Conservation (phyloP, 2,113 vertebrate genomes). For the Rhizomys pruinosus region DNA sequence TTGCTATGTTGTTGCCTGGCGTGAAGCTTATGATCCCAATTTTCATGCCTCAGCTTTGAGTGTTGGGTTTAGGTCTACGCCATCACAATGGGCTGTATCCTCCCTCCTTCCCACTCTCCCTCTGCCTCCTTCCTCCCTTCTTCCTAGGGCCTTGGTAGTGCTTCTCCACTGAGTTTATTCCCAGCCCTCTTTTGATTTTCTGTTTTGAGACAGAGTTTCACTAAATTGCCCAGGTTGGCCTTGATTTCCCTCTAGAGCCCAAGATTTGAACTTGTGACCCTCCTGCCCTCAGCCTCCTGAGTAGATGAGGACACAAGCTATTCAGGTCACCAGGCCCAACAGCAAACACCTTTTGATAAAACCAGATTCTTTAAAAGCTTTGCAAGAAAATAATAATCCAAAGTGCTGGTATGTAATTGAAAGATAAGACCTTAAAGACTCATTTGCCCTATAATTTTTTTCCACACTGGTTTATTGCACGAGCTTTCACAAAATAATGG, state of each 20-base stretch:
- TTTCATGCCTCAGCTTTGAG: not conserved
- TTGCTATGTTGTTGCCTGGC: not conserved
- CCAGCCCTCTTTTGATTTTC: not conserved
- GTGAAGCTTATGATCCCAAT: not conserved
- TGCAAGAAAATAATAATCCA: constrained; percentile 44
- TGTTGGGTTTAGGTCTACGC: not conserved
- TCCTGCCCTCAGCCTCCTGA: not conserved
- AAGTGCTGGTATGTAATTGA: not conserved
- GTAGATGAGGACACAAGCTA: not conserved
- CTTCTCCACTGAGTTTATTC: too few species aligned
- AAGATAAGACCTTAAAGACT: not conserved
- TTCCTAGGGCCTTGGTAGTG: not conserved
- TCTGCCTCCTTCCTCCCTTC: not conserved
- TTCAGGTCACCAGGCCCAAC: not conserved
- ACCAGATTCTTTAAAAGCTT: not conserved
- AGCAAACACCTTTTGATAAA: not conserved
- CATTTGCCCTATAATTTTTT: not conserved
- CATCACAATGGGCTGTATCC: too few species aligned
- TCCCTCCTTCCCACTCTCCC: not conserved
- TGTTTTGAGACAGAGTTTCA: not conserved
- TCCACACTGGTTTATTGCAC: not conserved
- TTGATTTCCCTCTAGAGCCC: not conserved
- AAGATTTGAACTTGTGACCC: not conserved
- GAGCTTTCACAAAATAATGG: not conserved
- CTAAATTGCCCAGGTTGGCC: not conserved